These are phyloP conservation scores for Limnothrissa miodon DNA, from an alignment of 2,113 vertebrate genomes.

Conservation along the genomic window DNA sequence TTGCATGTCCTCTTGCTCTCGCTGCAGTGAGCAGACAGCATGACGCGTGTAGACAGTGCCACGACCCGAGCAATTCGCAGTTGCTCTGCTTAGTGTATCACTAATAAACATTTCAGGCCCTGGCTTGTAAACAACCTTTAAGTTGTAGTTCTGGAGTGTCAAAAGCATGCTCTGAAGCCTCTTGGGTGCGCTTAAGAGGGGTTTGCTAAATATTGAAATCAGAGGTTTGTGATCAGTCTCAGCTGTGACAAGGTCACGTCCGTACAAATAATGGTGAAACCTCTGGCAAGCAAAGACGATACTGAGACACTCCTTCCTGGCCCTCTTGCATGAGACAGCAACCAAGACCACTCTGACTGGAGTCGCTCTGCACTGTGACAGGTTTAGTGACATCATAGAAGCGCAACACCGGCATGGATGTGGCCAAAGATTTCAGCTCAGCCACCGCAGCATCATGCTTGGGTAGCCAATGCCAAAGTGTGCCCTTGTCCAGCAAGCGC, in stretches of 20 bases:
- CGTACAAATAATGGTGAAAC: not conserved
- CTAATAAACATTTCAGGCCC: slow-evolving; percentile 39
- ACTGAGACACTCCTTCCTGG: not conserved
- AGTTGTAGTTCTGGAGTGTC: slow-evolving; percentile 34
- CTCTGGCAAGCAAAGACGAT: slow-evolving; percentile 18
- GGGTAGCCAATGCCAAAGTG: not conserved
- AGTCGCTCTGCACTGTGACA: no score
- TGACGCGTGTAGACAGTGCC: not conserved
- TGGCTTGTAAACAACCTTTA: slow-evolving; percentile 38
- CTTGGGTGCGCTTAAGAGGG: slow-evolving; percentile 43
- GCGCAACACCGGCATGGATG: no score
- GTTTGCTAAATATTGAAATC: slow-evolving; percentile 41
- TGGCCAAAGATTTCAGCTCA: not conserved
- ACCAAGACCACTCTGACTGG: no score
- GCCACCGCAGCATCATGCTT: not conserved
- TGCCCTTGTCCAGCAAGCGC: not conserved
- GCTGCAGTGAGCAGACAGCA: no score
- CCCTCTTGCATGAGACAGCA: not conserved
- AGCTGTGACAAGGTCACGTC: slow-evolving; percentile 25
- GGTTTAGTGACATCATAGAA: no score
- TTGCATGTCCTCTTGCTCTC: not conserved
- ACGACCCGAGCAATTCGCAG: not conserved
- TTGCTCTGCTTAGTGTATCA: slow-evolving; percentile 35
- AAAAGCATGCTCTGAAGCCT: slow-evolving; percentile 41
- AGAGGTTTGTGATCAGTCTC: slow-evolving; percentile 40